phyloP scores from a whole-genome alignment of 2,797 vertebrate species.

The Eutrigla gurnardus region DNA sequence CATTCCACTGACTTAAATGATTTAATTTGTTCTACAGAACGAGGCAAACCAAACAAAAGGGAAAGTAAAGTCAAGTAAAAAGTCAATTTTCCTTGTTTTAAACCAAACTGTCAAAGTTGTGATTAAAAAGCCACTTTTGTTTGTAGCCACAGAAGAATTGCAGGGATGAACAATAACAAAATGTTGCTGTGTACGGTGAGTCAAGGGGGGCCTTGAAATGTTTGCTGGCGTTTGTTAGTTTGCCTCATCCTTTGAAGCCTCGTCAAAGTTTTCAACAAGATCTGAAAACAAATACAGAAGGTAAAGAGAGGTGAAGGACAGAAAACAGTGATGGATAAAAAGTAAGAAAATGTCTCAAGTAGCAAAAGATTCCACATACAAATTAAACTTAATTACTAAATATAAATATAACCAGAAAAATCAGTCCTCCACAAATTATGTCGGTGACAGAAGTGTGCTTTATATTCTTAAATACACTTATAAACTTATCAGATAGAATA shows the following conservation, averaged over 20 bases:
- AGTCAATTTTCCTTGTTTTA: conserved; percentile 32
- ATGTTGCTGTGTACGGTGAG: conserved; percentile 12
- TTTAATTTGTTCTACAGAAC: conserved; percentile 36
- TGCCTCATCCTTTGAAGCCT: conserved; percentile 95
- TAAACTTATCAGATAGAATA: neutral
- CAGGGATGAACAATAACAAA: conserved; percentile 26
- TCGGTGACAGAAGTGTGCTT: neutral
- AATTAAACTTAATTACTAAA: neutral
- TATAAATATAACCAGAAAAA: neutral
- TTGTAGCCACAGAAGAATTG: conserved; percentile 36
- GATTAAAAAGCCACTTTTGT: conserved; percentile 46
- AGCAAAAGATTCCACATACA: neutral
- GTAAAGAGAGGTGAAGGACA: conserved; percentile 15
- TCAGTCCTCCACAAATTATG: neutral
- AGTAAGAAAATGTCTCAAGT: neutral
- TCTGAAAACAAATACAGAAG: conserved; percentile 78
- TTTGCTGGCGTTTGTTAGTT: conserved; percentile 81
- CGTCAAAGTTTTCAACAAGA: conserved; percentile 98
- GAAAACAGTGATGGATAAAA: neutral
- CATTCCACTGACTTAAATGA: conserved; percentile 60
- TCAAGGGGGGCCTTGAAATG: conserved; percentile 17
- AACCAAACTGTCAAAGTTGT: conserved; percentile 22
- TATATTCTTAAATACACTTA: neutral
- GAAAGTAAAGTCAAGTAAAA: neutral
- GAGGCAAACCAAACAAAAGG: conserved; percentile 23